Evolutionary conservation across 2,797 vertebrate genomes (phyloP).

Genomic region (Babyrousa celebensis): DNA sequence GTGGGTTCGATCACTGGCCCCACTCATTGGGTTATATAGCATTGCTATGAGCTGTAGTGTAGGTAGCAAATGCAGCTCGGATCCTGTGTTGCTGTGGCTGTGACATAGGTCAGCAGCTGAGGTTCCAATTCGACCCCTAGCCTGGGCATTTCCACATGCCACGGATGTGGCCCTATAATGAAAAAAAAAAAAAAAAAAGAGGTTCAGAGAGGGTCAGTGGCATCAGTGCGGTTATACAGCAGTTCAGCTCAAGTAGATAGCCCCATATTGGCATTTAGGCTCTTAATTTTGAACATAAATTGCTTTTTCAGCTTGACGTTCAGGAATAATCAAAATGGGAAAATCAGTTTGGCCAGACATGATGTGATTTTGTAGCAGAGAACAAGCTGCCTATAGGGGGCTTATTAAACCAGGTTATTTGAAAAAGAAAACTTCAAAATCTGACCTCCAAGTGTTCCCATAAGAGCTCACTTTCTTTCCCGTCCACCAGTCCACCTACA

Average conservation of each 20-base stretch:
- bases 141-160: no score
- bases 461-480: neutral
- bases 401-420: neutral
- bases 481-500: neutral
- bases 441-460: neutral
- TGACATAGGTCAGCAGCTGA: no score
- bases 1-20: no score
- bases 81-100: no score
- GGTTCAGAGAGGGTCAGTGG: neutral
- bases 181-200: no score
- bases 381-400: neutral
- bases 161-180: no score
- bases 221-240: neutral
- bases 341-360: neutral
- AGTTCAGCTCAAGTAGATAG: neutral
- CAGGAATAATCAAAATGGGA: neutral
- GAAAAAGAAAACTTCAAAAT: conserved; percentile 13
- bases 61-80: no score
- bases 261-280: neutral
- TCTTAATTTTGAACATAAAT: neutral
- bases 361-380: neutral
- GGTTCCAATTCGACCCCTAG: no score
- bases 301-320: conserved; percentile 20
- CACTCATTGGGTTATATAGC: no score
- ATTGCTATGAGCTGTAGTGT: no score